Percentiles rank a stretch among this genome's conserved stretches.
phyloP scores from a whole-genome alignment of 2,888 invertebrate genomes.

The Xestobium rufovillosum region DNA sequence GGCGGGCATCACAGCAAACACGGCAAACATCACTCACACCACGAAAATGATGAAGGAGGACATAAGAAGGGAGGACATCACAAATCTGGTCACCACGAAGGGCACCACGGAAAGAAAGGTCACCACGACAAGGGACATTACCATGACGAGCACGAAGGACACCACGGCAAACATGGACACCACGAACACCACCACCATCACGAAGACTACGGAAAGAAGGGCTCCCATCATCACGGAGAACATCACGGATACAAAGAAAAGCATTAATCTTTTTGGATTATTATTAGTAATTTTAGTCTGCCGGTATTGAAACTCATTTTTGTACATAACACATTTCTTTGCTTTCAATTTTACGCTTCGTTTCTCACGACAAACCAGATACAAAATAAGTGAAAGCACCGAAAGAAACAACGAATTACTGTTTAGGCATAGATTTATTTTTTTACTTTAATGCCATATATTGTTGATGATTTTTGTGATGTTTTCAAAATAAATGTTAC shows the following conservation, averaged over 20 bases:
- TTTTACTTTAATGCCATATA: no score
- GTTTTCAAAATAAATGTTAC: no score
- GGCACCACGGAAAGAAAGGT: conserved; percentile 58
- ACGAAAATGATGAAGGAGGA: conserved; percentile 54
- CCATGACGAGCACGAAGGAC: conserved; percentile 57
- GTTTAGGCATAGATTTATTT: no score
- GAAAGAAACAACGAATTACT: no score
- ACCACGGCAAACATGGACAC: conserved; percentile 55
- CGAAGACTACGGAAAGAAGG: conserved; percentile 48
- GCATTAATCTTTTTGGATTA: conserved; percentile 14
- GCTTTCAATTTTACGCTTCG: no score
- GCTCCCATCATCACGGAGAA: conserved; percentile 50
- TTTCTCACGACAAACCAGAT: no score
- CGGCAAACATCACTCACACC: conserved; percentile 59
- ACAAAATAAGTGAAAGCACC: no score
- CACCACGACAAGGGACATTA: conserved; percentile 59
- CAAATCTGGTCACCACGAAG: conserved; percentile 56
- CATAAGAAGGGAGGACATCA: conserved; percentile 60
- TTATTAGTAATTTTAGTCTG: no score
- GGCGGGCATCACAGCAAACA: conserved; percentile 63
- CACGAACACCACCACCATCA: conserved; percentile 56
- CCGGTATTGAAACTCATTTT: neutral
- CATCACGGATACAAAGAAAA: conserved; percentile 37
- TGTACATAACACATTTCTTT: no score
- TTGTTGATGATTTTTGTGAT: no score